Conservation (phyloP, 2,113 vertebrate genomes). For the Gambusia holbrooki region DNA sequence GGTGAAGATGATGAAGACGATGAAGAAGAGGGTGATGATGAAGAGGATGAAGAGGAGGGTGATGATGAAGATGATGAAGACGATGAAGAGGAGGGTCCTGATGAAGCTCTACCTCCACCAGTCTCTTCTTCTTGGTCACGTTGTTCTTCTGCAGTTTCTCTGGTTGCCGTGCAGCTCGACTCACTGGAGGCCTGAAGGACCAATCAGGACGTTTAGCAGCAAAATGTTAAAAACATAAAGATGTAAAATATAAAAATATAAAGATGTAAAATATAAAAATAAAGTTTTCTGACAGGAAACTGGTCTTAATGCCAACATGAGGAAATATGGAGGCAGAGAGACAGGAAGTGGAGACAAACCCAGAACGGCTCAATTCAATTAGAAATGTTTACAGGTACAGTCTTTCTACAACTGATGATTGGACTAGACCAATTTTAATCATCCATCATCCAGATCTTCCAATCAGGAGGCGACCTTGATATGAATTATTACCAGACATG, state of each 20-base stretch:
- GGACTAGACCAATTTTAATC: too few species aligned
- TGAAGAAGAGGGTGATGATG: too few species aligned
- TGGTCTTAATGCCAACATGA: not conserved
- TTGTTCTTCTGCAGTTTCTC: constrained; percentile 97
- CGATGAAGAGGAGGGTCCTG: not conserved
- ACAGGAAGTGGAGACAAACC: not conserved
- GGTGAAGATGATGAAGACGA: too few species aligned
- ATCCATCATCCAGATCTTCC: too few species aligned
- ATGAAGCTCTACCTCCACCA: constrained; percentile 87
- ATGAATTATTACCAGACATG: too few species aligned
- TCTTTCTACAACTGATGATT: too few species aligned
- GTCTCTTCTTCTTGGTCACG: constrained; percentile 91
- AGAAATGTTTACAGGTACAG: not conserved
- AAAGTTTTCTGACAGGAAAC: too few species aligned
- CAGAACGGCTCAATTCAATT: too few species aligned
- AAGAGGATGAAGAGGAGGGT: not conserved
- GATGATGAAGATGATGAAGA: too few species aligned
- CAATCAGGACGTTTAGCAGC: not conserved
- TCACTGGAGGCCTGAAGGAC: constrained; percentile 88
- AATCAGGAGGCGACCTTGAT: too few species aligned
- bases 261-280: too few species aligned
- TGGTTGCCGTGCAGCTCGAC: constrained; percentile 91
- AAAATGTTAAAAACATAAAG: not conserved
- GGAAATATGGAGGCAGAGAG: not conserved
- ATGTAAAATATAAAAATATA: too few species aligned